Conservation (phyloP, 2,888 invertebrate species). For the Pyralis farinalis region DNA sequence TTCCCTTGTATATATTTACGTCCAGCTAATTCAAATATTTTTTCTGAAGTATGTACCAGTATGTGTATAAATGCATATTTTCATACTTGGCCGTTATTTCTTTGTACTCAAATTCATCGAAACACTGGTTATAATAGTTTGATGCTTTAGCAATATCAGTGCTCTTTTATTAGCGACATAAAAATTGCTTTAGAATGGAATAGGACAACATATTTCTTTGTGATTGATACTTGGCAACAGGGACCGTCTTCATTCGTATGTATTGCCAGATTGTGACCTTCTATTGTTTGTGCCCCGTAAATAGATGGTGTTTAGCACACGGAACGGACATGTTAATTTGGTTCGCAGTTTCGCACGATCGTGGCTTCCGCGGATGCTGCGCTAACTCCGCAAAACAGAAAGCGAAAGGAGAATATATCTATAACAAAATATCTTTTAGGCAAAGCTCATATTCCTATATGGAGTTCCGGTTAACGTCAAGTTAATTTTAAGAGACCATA, state of each 20-base stretch:
- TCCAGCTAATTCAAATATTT: too few relatives aligned
- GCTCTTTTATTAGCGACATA: too few relatives aligned
- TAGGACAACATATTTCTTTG: too few relatives aligned
- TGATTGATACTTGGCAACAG: background rate
- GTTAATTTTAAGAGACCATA: background rate
- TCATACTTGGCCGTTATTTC: too few relatives aligned
- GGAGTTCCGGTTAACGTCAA: constrained; percentile 3
- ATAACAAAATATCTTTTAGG: constrained; percentile 41
- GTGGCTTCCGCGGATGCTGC: constrained; percentile 51
- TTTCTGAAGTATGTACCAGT: too few relatives aligned
- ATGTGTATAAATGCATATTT: too few relatives aligned
- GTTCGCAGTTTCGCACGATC: constrained; percentile 52
- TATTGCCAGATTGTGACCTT: constrained; percentile 59
- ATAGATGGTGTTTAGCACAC: constrained; percentile 63
- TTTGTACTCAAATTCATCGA: too few relatives aligned
- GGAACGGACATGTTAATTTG: constrained; percentile 61
- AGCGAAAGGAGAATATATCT: constrained; percentile 60
- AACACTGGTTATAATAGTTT: too few relatives aligned
- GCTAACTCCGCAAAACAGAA: constrained; percentile 46
- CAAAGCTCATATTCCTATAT: constrained; percentile 30
- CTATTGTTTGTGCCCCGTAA: constrained; percentile 67
- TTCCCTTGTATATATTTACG: too few relatives aligned
- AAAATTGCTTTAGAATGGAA: too few relatives aligned
- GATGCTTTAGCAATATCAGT: too few relatives aligned
- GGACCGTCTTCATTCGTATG: constrained; percentile 51